Percentiles rank a stretch among this genome's conserved stretches.
phyloP scores from a whole-genome alignment of 2,888 invertebrate genomes.

The Tachina grossa region DNA sequence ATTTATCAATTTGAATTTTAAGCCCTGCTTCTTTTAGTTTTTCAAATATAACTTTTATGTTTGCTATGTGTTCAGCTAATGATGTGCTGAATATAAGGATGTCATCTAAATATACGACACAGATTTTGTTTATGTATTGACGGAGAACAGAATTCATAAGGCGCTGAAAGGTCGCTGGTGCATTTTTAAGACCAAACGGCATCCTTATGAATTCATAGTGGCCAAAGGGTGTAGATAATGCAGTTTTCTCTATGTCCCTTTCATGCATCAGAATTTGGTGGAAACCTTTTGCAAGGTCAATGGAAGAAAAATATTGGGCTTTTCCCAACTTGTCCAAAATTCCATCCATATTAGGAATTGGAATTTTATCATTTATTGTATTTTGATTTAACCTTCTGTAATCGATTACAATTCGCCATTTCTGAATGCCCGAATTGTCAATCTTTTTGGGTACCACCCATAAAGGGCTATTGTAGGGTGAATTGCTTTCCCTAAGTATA shows the following conservation, averaged over 20 bases:
- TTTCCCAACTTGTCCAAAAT: too few species aligned
- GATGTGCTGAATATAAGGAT: neutral
- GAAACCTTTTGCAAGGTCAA: too few species aligned
- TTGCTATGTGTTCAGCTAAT: neutral
- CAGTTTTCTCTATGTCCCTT: slow-evolving; percentile 1
- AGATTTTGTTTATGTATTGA: slow-evolving; percentile 16
- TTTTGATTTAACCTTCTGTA: slow-evolving; percentile 9
- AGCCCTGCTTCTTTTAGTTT: too few species aligned
- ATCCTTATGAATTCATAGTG: neutral
- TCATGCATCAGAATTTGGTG: neutral
- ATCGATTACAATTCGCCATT: slow-evolving; percentile 1
- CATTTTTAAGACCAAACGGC: neutral
- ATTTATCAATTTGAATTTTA: too few species aligned
- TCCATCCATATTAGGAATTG: neutral
- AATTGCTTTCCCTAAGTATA: slow-evolving; percentile 12
- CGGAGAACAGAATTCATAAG: slow-evolving; percentile 11
- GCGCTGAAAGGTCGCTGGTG: neutral
- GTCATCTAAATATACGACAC: neutral
- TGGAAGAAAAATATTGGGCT: too few species aligned
- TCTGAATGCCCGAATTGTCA: neutral
- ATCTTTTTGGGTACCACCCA: neutral
- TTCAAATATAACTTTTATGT: neutral
- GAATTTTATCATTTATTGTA: slow-evolving; percentile 4
- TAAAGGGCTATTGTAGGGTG: slow-evolving; percentile 1
- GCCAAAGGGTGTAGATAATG: neutral